Base-by-base conservation (phyloP, 1,140 invertebrate genomes). In the Drosophila dunni region DNA sequence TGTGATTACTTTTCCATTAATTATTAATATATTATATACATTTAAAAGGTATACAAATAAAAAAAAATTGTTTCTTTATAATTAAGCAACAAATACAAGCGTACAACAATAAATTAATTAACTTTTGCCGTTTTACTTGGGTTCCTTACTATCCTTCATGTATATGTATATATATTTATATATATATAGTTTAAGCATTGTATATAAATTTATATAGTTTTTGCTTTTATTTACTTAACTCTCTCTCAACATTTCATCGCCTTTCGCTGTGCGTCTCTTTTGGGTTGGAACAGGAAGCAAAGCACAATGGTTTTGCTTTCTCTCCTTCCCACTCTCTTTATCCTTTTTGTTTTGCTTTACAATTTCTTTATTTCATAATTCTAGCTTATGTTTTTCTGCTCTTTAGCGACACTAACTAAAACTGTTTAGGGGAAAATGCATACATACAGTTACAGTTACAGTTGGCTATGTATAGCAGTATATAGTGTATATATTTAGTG, bases 41-140 rank as follows among this genome's bases (percentile, higher is more conserved):
- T 79, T 75, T 62, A 63, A 60, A 53, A 42, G 54, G 62, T 79
- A 66, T 70, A 79, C 67, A 77, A 66, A 60, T 72, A 67, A 66
- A 79, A 75, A 73, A 79, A 75, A 71, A 75, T 51, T 34, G 34
- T 63, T 75, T 72, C 33, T 76, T 85, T 86, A 86, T 85, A 86
- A 86, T 81, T 86, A 86, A 86, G 78, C 81, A 86, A 86, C 82
- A 86, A 86, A 86, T 79, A 74, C 61, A 85, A 85, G 81, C 78
- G 74, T 77, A 80, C 79, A 85, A 81, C 81, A 85, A 85, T 85
- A 69, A 86, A 71, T 85, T 72, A 75, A 78, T 75, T 75, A 78
- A 81, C 68, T 77, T 78, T 81, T 85, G 67, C 75, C 60, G 73
- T 79, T 74, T 64, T 65, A 66, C 69, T 79, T 78, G 58, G 53